These are phyloP conservation scores for Chaetops frenatus DNA, from an alignment of 2,113 vertebrate genomes.

Conservation along the genomic window DNA sequence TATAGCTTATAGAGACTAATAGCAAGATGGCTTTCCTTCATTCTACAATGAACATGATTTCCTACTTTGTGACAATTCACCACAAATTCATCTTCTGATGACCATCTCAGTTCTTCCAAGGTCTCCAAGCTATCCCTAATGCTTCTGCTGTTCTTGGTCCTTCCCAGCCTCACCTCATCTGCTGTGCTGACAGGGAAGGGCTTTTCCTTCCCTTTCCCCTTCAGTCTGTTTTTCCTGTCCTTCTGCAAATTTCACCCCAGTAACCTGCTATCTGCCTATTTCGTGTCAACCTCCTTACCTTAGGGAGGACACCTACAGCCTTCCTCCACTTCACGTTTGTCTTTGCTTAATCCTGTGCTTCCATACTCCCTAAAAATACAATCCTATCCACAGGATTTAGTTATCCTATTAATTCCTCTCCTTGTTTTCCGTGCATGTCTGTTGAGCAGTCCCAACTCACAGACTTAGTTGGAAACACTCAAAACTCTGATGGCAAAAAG, in stretches of 20 bases:
- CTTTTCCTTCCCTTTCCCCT: background rate
- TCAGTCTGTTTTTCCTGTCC: background rate
- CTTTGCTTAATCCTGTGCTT: background rate
- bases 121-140: background rate
- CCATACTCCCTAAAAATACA: background rate
- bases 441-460: background rate
- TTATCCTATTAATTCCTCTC: background rate
- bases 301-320: background rate
- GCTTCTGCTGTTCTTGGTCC: background rate
- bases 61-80: background rate
- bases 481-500: background rate
- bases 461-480: background rate
- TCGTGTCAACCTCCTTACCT: background rate
- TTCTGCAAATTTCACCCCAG: background rate
- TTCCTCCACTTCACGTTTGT: background rate
- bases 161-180: background rate
- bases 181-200: background rate
- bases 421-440: background rate
- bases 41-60: background rate
- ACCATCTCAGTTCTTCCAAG: background rate
- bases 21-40: background rate
- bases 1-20: background rate
- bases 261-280: background rate
- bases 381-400: background rate
- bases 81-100: background rate